A percentile compares a stretch with the other conserved stretches of the same genome.
Conservation (phyloP, 2,888 invertebrate species). For the Entomobrya proxima region DNA sequence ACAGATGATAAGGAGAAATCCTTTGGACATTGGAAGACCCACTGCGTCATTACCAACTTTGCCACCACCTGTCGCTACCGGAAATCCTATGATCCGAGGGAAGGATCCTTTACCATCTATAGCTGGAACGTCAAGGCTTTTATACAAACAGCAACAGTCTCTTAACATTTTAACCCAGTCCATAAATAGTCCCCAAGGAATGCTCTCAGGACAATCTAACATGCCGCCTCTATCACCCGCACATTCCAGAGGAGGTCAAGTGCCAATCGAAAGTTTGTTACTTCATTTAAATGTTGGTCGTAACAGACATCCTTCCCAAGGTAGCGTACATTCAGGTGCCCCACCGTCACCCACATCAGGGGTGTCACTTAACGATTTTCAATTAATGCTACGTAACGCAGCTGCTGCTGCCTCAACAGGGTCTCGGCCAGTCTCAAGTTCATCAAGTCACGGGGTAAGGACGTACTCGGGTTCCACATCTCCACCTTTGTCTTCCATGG, state of each 20-base stretch:
- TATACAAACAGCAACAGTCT: slow-evolving; percentile 52
- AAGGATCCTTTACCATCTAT: slow-evolving; percentile 37
- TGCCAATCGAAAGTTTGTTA: slow-evolving; percentile 57
- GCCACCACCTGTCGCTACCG: slow-evolving; percentile 37
- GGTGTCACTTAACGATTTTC: slow-evolving; percentile 49
- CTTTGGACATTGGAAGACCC: slow-evolving; percentile 38
- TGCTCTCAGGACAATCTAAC: neutral
- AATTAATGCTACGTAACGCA: slow-evolving; percentile 50
- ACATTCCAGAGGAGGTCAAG: slow-evolving; percentile 54
- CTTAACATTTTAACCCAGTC: slow-evolving; percentile 29
- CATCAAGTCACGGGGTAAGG: slow-evolving; percentile 15
- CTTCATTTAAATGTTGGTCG: slow-evolving; percentile 54
- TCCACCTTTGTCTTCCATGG: slow-evolving; percentile 38
- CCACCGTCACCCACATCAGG: slow-evolving; percentile 43
- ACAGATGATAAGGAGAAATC: slow-evolving; percentile 59
- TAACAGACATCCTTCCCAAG: slow-evolving; percentile 47
- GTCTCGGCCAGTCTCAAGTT: slow-evolving; percentile 19
- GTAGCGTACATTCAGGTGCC: slow-evolving; percentile 14
- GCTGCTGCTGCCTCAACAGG: slow-evolving; percentile 29
- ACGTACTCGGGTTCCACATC: slow-evolving; percentile 39
- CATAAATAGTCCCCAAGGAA: neutral
- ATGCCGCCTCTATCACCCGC: slow-evolving; percentile 50
- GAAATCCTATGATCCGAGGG: neutral
- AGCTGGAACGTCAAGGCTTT: slow-evolving; percentile 17
- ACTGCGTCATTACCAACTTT: slow-evolving; percentile 32